A percentile compares a stretch with the other conserved stretches of the same genome.
Conservation (phyloP, 2,797 vertebrate genomes). For the Enteromius radiatus region DNA sequence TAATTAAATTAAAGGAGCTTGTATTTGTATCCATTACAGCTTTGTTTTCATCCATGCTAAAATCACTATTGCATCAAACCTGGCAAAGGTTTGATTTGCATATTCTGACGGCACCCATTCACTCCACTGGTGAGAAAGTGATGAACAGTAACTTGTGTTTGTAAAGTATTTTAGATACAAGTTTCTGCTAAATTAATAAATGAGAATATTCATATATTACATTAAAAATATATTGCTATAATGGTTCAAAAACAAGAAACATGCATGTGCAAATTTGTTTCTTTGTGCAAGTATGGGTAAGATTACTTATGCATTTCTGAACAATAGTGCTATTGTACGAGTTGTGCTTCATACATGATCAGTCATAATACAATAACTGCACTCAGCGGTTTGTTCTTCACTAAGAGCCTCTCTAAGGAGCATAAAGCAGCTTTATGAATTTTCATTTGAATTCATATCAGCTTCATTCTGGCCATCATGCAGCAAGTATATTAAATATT, state of each 20-base stretch:
- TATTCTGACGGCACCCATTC: neutral
- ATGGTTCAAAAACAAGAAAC: neutral
- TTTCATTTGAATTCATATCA: constrained; percentile 36
- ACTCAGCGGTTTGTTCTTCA: constrained; percentile 32
- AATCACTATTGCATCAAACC: neutral
- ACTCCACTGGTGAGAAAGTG: neutral
- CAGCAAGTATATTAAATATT: constrained; percentile 31
- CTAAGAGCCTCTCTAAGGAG: constrained; percentile 21
- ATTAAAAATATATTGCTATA: neutral
- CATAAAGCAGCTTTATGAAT: constrained; percentile 31
- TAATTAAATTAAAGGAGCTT: neutral
- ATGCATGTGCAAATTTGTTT: neutral
- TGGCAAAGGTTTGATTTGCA: neutral
- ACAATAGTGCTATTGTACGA: neutral
- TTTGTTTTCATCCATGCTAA: neutral
- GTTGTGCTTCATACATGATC: constrained; percentile 41
- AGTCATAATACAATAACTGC: constrained; percentile 20
- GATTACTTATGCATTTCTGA: constrained; percentile 14
- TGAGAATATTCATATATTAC: neutral
- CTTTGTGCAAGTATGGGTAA: constrained; percentile 40
- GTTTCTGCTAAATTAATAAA: neutral
- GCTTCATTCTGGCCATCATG: constrained; percentile 29
- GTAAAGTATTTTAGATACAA: neutral
- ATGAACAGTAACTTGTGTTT: neutral
- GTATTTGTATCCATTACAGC: neutral